Base-by-base conservation (phyloP, 1,140 invertebrate species). In the Atta texana region DNA sequence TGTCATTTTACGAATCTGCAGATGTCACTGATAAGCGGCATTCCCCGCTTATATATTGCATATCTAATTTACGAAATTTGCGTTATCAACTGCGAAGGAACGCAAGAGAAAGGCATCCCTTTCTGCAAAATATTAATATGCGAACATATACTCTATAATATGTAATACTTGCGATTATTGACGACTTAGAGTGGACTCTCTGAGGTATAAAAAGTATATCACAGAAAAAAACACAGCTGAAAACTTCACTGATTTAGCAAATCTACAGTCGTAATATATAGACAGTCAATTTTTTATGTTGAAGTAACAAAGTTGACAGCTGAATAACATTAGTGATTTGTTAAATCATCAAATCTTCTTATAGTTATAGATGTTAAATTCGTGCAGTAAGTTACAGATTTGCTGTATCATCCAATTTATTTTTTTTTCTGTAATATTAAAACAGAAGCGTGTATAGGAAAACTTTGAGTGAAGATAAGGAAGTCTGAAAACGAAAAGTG, bases 131-230 rank as follows among this genome's bases (percentile, higher is more conserved):
- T 31, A 80, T 55, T 16, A 53, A 31, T 21, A 24, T 69, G n/a
- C 31, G 12, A 8, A 24, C 24, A 39, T 14, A 18, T n/a, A n/a
- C 14, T 31, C 3, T 4, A 16, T 44, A n/a, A n/a, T 12, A 24
- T n/a, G 14, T 64, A 64, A 39, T 78, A 53, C 4, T 24, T 68
- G 49, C 49, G 21, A 16, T 81, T 69, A 71, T 81, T 44, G 49
- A 80, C 24, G 39, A 31, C 49, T 53, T 53, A 44, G 14, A 16
- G 18, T 28, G 44, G 34, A 14, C 10, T 1, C 34, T n/a, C 14
- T 28, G 51, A 44, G 31, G 5, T 39, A 44, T 53, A 68, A 53
- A 51, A 80, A 80, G 14, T 44, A 51, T 51, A 28, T 28, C 24
- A 24, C 24, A 24, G 24, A 24, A 24, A 24, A 24, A 24, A 24